phyloP scores from a whole-genome alignment of 1,140 invertebrate species.

The Alviniconcha marisindica region DNA sequence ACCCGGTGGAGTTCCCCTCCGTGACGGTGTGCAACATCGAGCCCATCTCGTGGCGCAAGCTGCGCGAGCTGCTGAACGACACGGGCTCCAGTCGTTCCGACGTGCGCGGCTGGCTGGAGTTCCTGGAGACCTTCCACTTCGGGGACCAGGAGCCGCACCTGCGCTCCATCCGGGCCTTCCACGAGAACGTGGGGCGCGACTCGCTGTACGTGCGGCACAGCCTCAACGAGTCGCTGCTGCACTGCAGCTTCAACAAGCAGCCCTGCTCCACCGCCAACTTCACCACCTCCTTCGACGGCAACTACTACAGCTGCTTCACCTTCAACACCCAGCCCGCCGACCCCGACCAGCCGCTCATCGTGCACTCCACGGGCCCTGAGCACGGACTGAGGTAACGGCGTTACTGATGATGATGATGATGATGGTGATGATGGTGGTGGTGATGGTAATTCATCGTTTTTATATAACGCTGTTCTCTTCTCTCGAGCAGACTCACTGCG shows the following conservation, averaged over 20 bases:
- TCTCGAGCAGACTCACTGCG: too few species aligned
- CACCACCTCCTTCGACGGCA: conserved; percentile 65
- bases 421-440: neutral
- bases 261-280: conserved; percentile 62
- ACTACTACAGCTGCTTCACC: conserved; percentile 73
- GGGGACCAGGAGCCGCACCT: conserved; percentile 53
- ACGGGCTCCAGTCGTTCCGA: neutral
- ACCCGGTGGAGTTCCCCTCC: conserved; percentile 70
- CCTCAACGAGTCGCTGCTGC: conserved; percentile 65
- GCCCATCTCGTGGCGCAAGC: conserved; percentile 64
- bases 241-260: conserved; percentile 66
- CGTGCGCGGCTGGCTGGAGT: conserved; percentile 52
- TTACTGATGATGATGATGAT: neutral
- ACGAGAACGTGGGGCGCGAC: conserved; percentile 64
- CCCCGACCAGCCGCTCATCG: conserved; percentile 50
- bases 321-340: conserved; percentile 55
- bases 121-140: conserved; percentile 50
- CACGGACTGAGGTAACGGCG: conserved; percentile 55
- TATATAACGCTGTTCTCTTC: too few species aligned
- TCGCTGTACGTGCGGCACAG: conserved; percentile 60
- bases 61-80: conserved; percentile 38
- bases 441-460: too few species aligned
- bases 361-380: conserved; percentile 70
- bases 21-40: conserved; percentile 71
- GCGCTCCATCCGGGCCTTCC: conserved; percentile 65